Evolutionary conservation across 2,888 invertebrate species (phyloP).

Genomic region (Ormyrus thymus): DNA sequence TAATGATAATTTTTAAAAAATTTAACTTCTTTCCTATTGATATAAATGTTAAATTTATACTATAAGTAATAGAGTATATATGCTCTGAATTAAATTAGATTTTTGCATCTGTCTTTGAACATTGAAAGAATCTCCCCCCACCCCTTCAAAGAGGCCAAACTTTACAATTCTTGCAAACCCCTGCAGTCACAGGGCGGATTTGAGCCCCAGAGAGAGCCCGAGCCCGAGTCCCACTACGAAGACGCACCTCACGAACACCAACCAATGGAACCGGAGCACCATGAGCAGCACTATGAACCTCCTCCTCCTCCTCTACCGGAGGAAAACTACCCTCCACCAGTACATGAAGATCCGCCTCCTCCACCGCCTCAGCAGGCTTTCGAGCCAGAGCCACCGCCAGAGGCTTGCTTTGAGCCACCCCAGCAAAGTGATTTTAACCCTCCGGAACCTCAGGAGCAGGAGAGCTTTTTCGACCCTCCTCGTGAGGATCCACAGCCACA

Average conservation of each 20-base stretch:
- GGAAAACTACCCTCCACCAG: constrained; percentile 17
- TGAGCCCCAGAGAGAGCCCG: constrained; percentile 5
- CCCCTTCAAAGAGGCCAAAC: neutral
- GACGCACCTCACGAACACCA: neutral
- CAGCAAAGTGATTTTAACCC: neutral
- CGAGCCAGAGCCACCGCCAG: neutral
- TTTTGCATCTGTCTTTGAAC: too few relatives aligned
- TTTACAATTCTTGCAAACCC: constrained; percentile 46
- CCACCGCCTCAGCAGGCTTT: neutral
- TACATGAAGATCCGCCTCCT: constrained; percentile 9
- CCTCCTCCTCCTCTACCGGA: neutral
- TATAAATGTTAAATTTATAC: too few relatives aligned
- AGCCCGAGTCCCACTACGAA: neutral
- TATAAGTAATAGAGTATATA: too few relatives aligned
- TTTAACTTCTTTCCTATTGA: too few relatives aligned
- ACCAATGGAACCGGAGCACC: neutral
- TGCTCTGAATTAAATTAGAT: too few relatives aligned
- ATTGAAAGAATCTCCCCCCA: too few relatives aligned
- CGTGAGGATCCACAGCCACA: constrained; percentile 13
- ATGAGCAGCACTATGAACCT: constrained; percentile 19
- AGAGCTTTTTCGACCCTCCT: neutral
- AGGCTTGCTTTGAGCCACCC: constrained; percentile 23
- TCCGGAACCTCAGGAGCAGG: constrained; percentile 1
- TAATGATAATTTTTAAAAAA: too few relatives aligned
- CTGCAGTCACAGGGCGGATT: constrained; percentile 34